phyloP scores from a whole-genome alignment of 2,113 vertebrate species.

The Leucopternis melanops region DNA sequence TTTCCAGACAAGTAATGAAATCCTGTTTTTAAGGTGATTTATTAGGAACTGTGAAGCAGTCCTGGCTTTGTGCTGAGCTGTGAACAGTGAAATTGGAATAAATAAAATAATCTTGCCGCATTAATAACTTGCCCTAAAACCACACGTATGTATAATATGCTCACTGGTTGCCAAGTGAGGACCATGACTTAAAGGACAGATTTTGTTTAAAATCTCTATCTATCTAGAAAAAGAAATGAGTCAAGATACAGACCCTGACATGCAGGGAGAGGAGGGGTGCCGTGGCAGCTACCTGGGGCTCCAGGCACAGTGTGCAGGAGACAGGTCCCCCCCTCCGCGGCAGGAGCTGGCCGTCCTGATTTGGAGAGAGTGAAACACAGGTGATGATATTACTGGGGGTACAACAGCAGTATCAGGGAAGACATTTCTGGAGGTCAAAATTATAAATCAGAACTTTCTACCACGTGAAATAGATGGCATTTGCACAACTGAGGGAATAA shows the following conservation, averaged over 20 bases:
- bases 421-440: neutral
- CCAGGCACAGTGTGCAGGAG: neutral
- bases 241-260: neutral
- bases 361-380: rapidly evolving
- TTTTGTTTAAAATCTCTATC: neutral
- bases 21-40: neutral
- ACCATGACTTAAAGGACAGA: neutral
- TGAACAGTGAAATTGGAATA: slow-evolving; percentile 28
- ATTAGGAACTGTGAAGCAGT: neutral
- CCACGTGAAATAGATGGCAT: rapidly evolving
- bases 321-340: too few species aligned
- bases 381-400: neutral
- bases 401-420: neutral
- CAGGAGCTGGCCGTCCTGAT: neutral
- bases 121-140: neutral
- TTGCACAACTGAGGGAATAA: neutral
- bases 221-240: neutral
- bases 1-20: neutral
- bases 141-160: neutral
- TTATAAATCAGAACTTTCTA: neutral
- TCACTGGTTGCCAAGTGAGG: neutral
- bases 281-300: neutral
- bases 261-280: neutral
- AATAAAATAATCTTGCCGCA: neutral
- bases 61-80: neutral